Percentiles rank a stretch among this genome's conserved stretches.
These are phyloP conservation scores for Zygogramma bicolorata DNA, from an alignment of 2,888 invertebrate genomes.

Conservation along the genomic window DNA sequence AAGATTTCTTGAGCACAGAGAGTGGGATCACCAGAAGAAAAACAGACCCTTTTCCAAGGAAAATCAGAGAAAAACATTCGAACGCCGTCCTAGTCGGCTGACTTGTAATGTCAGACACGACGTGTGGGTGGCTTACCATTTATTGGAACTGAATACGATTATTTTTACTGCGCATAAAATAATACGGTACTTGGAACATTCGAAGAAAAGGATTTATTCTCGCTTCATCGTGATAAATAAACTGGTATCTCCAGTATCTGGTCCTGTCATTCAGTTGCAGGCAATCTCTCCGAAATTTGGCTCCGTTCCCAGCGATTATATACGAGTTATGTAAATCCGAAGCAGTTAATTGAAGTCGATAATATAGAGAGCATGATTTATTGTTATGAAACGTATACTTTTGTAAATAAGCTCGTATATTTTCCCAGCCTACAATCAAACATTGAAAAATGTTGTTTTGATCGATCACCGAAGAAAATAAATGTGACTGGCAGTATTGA, in stretches of 20 bases:
- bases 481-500: neutral
- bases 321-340: neutral
- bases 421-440: slow-evolving; percentile 1
- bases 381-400: slow-evolving; percentile 7
- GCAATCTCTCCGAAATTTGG: slow-evolving; percentile 4
- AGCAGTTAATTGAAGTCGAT: slow-evolving; percentile 4
- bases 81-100: too few species aligned
- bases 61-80: too few species aligned
- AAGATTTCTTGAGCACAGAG: too few species aligned
- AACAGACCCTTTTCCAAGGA: too few species aligned
- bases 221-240: neutral
- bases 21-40: too few species aligned
- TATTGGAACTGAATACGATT: too few species aligned
- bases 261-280: neutral
- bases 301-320: slow-evolving; percentile 1
- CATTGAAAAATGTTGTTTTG: slow-evolving; percentile 9
- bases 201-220: neutral
- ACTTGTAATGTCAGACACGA: too few species aligned
- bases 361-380: slow-evolving; percentile 1
- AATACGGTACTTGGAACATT: neutral
- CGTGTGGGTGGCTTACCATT: too few species aligned
- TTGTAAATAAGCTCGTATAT: slow-evolving; percentile 4
- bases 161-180: neutral
- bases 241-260: neutral
- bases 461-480: neutral